Percentiles rank a stretch among this genome's conserved stretches.
phyloP scores from a whole-genome alignment of 2,797 vertebrate genomes.

The Microcaecilia unicolor region DNA sequence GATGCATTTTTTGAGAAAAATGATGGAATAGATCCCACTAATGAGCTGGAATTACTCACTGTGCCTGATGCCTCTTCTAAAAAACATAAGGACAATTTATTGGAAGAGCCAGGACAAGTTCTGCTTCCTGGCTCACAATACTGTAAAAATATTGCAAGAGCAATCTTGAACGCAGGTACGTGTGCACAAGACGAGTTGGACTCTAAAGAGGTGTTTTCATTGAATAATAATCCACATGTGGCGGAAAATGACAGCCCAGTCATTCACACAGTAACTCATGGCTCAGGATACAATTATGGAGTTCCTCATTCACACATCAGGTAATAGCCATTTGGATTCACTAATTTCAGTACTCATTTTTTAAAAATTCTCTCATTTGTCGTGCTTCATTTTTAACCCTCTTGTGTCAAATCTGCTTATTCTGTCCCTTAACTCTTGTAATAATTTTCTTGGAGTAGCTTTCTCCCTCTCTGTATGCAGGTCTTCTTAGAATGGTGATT shows the following conservation, averaged over 20 bases:
- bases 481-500: too few species aligned
- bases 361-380: too few species aligned
- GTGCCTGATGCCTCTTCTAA: conserved; percentile 16
- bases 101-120: conserved; percentile 15
- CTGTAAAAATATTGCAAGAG: conserved; percentile 14
- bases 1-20: conserved; percentile 33
- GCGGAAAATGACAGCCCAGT: conserved; percentile 38
- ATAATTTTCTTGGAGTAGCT: too few species aligned
- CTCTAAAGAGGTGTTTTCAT: conserved; percentile 10
- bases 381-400: too few species aligned
- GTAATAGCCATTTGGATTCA: conserved; percentile 27
- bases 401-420: too few species aligned
- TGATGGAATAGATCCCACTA: conserved; percentile 4
- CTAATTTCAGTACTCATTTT: too few species aligned
- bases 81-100: conserved; percentile 19
- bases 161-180: conserved; percentile 1
- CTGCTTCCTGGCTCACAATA: conserved; percentile 22
- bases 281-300: conserved; percentile 75
- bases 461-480: too few species aligned
- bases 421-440: too few species aligned
- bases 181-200: conserved; percentile 19
- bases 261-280: conserved; percentile 57
- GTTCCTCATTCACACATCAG: conserved; percentile 60
- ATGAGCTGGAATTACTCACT: conserved; percentile 1
- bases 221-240: conserved; percentile 28